Conservation (phyloP, 2,888 invertebrate species). For the Empis livida region DNA sequence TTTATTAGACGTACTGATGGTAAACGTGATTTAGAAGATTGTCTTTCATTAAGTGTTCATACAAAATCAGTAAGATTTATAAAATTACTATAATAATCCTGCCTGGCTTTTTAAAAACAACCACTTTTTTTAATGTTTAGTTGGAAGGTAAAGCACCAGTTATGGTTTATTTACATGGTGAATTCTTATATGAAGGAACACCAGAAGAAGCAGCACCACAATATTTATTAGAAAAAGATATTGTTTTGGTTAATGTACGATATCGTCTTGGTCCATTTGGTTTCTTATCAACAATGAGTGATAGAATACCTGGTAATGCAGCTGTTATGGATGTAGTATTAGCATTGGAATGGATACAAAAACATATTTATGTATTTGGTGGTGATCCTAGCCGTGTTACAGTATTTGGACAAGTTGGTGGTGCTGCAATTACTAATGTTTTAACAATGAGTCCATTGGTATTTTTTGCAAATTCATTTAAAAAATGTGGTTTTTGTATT, state of each 20-base stretch:
- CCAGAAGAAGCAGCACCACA: constrained; percentile 29
- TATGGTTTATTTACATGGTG: constrained; percentile 38
- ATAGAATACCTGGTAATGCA: constrained; percentile 41
- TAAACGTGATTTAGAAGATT: constrained; percentile 26
- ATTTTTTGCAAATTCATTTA: background rate
- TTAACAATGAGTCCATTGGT: constrained; percentile 36
- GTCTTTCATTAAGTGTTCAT: constrained; percentile 24
- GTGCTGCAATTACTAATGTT: constrained; percentile 37
- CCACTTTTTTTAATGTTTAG: constrained; percentile 12
- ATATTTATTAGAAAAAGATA: constrained; percentile 36
- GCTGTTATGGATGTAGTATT: constrained; percentile 39
- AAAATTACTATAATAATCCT: background rate
- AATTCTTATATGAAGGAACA: constrained; percentile 33
- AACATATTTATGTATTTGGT: constrained; percentile 38
- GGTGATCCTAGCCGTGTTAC: constrained; percentile 39
- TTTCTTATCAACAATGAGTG: constrained; percentile 39
- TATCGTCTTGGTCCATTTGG: constrained; percentile 41
- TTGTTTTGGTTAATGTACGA: constrained; percentile 38
- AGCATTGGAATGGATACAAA: constrained; percentile 40
- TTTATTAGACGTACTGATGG: constrained; percentile 17
- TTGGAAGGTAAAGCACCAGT: constrained; percentile 26
- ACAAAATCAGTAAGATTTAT: constrained; percentile 24
- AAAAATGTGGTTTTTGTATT: too few relatives aligned
- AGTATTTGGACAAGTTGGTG: constrained; percentile 42
- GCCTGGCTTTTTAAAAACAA: background rate